phyloP scores from a whole-genome alignment of 1,140 invertebrate species.

The Ridgeia piscesae region DNA sequence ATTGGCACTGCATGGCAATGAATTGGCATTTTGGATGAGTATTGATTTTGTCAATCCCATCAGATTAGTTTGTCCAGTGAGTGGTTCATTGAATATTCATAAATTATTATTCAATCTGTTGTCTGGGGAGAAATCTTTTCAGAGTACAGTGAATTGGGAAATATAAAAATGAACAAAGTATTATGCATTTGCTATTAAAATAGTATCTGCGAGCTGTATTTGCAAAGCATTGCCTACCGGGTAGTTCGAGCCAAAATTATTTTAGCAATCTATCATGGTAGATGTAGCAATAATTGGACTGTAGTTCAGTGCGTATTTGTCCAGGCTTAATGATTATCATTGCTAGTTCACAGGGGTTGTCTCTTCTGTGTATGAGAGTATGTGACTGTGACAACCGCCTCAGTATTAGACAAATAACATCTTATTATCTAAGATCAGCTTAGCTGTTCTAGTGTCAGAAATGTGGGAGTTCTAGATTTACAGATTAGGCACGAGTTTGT shows the following conservation, averaged over 20 bases:
- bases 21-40: neutral
- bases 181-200: neutral
- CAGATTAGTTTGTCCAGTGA: neutral
- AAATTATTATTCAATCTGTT: neutral
- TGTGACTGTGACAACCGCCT: neutral
- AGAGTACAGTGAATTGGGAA: neutral
- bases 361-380: neutral
- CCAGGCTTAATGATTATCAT: neutral
- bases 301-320: neutral
- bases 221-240: neutral
- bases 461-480: neutral
- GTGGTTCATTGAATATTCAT: neutral
- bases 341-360: neutral
- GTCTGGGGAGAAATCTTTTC: neutral
- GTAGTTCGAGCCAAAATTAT: neutral
- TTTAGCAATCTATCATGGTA: neutral
- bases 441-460: neutral
- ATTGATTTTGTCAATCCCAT: neutral
- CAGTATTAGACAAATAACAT: neutral
- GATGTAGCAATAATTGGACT: neutral
- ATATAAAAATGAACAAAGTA: neutral
- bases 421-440: neutral
- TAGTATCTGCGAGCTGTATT: neutral
- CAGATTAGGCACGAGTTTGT: neutral
- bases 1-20: neutral